Evolutionary conservation across 2,888 invertebrate genomes (phyloP), one percentile per base, ranked within the genome.

Genomic region (Lasioglossum calceatum): DNA sequence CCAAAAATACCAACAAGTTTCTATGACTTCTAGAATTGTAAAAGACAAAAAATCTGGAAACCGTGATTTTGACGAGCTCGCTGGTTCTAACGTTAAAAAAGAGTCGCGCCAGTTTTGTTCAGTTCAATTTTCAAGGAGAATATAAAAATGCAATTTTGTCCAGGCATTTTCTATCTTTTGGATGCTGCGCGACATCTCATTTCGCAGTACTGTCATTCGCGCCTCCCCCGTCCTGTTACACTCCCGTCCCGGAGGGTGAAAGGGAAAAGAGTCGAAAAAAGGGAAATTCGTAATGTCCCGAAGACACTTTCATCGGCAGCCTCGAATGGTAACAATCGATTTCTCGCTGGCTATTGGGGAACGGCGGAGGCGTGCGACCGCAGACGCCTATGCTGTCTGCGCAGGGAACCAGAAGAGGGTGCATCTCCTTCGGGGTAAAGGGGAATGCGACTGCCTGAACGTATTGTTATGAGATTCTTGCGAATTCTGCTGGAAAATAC

Each of bases 231-330:
- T 5, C 27, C 27, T 27, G 5, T 16, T 14, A 0, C 27, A 5
- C 61, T 32, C 61, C 16, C 7, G 7, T 32, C 32, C 19, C 10
- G 58, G 1, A 32, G 32, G 64, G 32, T 16, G 14, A 23, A n/a
- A 67, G 14, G 16, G 4, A 27, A 44, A 32, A 47, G 32, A 73
- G 73, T 23, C n/a, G 54, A 77, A 54, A 82, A 77, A 77, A n/a
- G 12, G 27, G 16, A 74, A 84, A 47, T 77, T 82, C 32, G 42
- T 76, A 81, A 84, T 73, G 75, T 77, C 73, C 54, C 64, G 54
- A 44, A 82, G 67, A 82, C 77, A 58, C 54, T 82, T 74, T 32
- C 77, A 77, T 77, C 77, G 83, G 54, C 82, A 44, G 44, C 7
- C 36, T 10, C 14, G 67, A 44, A 70, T 39, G 47, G 42, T 27